Evolutionary conservation across 1,140 invertebrate genomes (phyloP), one percentile per base, ranked within the genome.

Genomic region (Microplitis demolitor): DNA sequence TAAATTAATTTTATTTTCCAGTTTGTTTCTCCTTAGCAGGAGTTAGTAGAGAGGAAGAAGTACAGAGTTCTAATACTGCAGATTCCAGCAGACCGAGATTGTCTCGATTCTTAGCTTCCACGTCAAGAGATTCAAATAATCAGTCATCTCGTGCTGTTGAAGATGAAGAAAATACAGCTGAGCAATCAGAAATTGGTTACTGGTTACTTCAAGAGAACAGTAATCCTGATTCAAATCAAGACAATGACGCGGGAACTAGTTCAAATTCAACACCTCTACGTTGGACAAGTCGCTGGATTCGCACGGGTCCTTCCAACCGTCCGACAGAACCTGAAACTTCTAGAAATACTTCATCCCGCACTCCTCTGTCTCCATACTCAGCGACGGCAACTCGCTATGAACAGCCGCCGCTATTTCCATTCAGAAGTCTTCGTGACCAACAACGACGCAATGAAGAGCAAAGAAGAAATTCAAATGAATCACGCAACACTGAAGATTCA

Each of bases 151-250:
- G 68, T 24, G 62, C 39, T 9, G 53, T 54, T 56, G 61, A 51
- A 16, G 75, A 78, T 2, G 78, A 79, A n/a, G 77, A 78, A 45
- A 77, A 66, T 53, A 62, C 56, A 8, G 73, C 76, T 0, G 84
- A 85, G 62, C 82, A 83, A 54, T 85, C 83, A 4, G 85, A 85
- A 37, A 84, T 80, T 62, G 85, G 85, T 11, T 85, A 85, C 61
- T 87, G 85, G 85, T 37, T 87, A 8, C 74, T 85, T 0, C 83
- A 87, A 31, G 85, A 87, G 64, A 85, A 87, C 34, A 85, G 81
- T 45, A 83, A 82, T 64, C 84, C 85, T 0, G 84, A 86, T 60
- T 86, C 85, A 0, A 83, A 85, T 56, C 76, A 79, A 3, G 76
- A 66, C 13, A 66, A 69, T 3, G 74, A 76, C 31, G 13, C 67